phyloP scores from a whole-genome alignment of 2,888 invertebrate species.

The Drosophila paramelanica region DNA sequence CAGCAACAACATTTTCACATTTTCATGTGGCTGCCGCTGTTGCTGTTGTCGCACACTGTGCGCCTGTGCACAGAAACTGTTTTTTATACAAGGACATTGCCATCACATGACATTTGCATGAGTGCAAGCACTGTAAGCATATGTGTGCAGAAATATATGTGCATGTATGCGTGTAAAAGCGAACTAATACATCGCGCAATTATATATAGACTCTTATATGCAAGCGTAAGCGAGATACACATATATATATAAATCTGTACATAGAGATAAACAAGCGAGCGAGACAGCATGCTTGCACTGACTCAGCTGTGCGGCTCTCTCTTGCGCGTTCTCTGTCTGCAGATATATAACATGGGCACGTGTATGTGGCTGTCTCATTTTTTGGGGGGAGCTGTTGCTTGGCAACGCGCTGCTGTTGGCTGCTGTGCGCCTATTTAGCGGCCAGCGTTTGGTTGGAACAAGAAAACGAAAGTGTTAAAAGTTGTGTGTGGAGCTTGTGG shows the following conservation, averaged over 20 bases:
- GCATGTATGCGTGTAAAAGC: not conserved
- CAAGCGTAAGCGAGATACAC: not conserved
- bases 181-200: not conserved
- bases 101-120: conserved; percentile 67
- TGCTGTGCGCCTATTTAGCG: conserved; percentile 84
- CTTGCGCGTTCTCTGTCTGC: conserved; percentile 9
- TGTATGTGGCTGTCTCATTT: conserved; percentile 8
- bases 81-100: conserved; percentile 85
- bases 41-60: conserved; percentile 63
- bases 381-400: conserved; percentile 35
- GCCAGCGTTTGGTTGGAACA: conserved; percentile 85
- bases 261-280: not conserved
- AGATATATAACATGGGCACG: not conserved
- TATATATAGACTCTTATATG: not conserved
- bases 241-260: not conserved
- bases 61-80: conserved; percentile 83
- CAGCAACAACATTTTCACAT: not conserved
- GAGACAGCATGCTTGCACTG: conserved; percentile 5
- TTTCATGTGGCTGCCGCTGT: conserved; percentile 13
- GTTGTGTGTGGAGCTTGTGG: conserved; percentile 43
- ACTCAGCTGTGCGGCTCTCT: conserved; percentile 11
- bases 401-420: conserved; percentile 45
- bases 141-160: conserved; percentile 1
- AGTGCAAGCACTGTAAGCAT: not conserved
- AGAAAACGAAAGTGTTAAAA: conserved; percentile 85